Evolutionary conservation across 2,888 invertebrate species (phyloP), one percentile per base, ranked within the genome.

Genomic region (Falcaria lacertinaria): DNA sequence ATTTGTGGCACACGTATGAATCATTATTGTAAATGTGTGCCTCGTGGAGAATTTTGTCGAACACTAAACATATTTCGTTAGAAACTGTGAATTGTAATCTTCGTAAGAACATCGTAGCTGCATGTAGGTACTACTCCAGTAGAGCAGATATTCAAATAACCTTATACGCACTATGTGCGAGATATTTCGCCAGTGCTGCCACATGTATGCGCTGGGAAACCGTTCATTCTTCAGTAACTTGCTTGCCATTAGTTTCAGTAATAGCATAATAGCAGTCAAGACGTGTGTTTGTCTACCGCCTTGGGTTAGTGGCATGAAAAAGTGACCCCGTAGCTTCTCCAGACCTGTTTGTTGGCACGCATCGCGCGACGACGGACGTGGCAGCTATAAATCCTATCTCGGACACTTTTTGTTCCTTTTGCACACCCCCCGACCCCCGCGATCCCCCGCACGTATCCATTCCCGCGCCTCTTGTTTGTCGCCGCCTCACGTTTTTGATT

Each of bases 401-500:
- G 69, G 73, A 74, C 74, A 75, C 64, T 74, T 73, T 57, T 51
- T 46, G 48, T 32, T 39, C 41, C 39, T 33, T 14, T 28, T 22
- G 41, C 34, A 33, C 47, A 45, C 42, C 40, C 37, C 19, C 33
- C n/a, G n/a, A n/a, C n/a, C 41, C 17, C 47, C 50, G 32, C 41
- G 8, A 25, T 32, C 43, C 33, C 47, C 28, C 25, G 40, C 43
- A 51, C 44, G 39, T 37, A 37, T 46, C 16, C 42, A 38, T 42
- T 42, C 49, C 44, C 47, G 43, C 45, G 4, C 19, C 19, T 1
- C 66, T 72, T 71, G 74, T 74, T 75, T 76, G 76, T 72, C 76
- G 62, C 64, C 69, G 61, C 64, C 74, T 77, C 81, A 80, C 81
- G 80, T 81, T 77, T 80, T 78, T 79, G 80, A 81, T 83, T 81